Conservation (phyloP, 2,888 invertebrate species). For the Agriopis marginaria region DNA sequence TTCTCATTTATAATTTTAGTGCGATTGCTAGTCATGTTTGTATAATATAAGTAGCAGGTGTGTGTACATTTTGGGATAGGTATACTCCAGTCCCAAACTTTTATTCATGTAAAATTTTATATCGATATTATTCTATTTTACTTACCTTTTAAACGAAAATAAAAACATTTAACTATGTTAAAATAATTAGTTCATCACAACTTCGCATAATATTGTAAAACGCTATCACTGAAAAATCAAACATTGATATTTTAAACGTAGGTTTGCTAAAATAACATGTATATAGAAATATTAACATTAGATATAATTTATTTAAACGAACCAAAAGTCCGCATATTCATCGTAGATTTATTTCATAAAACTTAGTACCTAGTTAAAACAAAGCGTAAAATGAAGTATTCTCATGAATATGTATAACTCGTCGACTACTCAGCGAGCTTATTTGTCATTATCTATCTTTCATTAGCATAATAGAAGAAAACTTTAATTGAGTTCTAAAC, state of each 20-base stretch:
- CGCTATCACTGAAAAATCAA: not conserved
- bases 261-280: not conserved
- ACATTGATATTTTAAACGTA: not conserved
- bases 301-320: not conserved
- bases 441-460: constrained; percentile 50
- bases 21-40: no score
- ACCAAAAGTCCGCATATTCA: not conserved
- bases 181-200: no score
- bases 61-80: no score
- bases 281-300: not conserved
- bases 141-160: no score
- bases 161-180: no score
- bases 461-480: constrained; percentile 65
- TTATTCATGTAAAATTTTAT: no score
- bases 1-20: no score
- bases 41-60: no score
- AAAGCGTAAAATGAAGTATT: constrained; percentile 22
- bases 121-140: no score
- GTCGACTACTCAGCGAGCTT: constrained; percentile 28
- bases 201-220: no score
- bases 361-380: constrained; percentile 16
- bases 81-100: no score
- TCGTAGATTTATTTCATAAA: constrained; percentile 8
- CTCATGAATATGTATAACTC: constrained; percentile 36
- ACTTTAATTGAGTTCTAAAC: constrained; percentile 64